Base-by-base conservation (phyloP, 2,888 invertebrate species). In the Perithous albicinctus region DNA sequence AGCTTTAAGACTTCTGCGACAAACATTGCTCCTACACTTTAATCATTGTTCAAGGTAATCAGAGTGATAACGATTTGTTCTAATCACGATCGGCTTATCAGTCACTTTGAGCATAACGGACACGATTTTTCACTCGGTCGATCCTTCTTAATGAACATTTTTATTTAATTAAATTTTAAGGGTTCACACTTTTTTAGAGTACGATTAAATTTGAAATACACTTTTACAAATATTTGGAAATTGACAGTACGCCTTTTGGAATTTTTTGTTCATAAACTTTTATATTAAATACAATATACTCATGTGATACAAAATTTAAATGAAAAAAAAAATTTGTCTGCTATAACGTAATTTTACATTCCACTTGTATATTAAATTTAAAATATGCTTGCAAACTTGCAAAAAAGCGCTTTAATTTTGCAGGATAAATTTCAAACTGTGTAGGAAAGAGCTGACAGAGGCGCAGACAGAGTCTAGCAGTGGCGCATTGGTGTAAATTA, bases 401-500 rank as follows among this genome's bases (percentile, higher is more conserved):
- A n/a, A n/a, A n/a, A n/a, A n/a, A n/a, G n/a, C n/a, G n/a, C n/a
- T n/a, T n/a, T n/a, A n/a, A n/a, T n/a, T n/a, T n/a, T n/a, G n/a
- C n/a, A n/a, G n/a, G n/a, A n/a, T n/a, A n/a, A n/a, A n/a, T n/a
- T n/a, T n/a, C n/a, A n/a, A n/a, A n/a, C n/a, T n/a, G n/a, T n/a
- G n/a, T n/a, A n/a, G n/a, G n/a, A n/a, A n/a, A n/a, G n/a, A n/a
- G n/a, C n/a, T n/a, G n/a, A n/a, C n/a, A 29, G 69, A 59, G 26
- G 69, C 46, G 66, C 3, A 54, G 35, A 46, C 56, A 32, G 32
- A 18, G 70, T 43, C 46, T 61, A 59, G 54, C 74, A 70, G 43
- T 72, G 79, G 54, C 75, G 54, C 64, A 72, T 54, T 69, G 61
- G 80, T 83, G 77, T 83, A 66, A 20, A 41, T 83, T 83, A 80